A percentile compares a stretch with the other conserved stretches of the same genome.
phyloP scores from a whole-genome alignment of 2,888 invertebrate genomes.

The Diloba caeruleocephala region DNA sequence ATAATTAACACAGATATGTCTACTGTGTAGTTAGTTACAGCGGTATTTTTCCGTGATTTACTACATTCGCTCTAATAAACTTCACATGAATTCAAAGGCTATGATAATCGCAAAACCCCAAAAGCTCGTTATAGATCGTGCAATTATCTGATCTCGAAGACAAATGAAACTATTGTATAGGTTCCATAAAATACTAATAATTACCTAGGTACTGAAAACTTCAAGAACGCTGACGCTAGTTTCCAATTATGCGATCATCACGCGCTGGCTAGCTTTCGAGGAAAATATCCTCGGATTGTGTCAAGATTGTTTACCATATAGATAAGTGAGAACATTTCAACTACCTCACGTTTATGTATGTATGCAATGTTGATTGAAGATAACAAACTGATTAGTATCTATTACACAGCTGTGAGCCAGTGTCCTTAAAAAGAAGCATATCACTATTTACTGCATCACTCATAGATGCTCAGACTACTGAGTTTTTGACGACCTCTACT shows the following conservation, averaged over 20 bases:
- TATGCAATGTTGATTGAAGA: background rate
- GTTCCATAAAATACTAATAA: slow-evolving; percentile 10
- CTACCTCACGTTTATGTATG: background rate
- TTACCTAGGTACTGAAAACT: slow-evolving; percentile 22
- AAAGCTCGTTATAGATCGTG: too few species aligned
- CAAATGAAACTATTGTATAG: background rate
- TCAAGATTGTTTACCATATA: slow-evolving; percentile 12
- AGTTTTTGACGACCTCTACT: too few species aligned
- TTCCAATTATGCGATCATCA: slow-evolving; percentile 30
- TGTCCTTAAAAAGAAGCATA: too few species aligned
- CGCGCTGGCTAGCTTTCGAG: slow-evolving; percentile 28
- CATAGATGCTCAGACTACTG: too few species aligned
- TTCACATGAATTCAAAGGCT: too few species aligned
- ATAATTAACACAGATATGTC: background rate
- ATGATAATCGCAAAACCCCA: too few species aligned
- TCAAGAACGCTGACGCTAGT: slow-evolving; percentile 33
- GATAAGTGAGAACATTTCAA: background rate
- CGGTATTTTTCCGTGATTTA: slow-evolving; percentile 6
- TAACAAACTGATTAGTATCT: background rate
- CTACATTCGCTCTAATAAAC: too few species aligned
- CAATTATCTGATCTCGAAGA: too few species aligned
- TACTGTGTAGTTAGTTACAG: too few species aligned
- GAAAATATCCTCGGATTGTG: slow-evolving; percentile 17
- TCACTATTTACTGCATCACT: too few species aligned
- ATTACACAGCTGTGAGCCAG: background rate